phyloP scores from a whole-genome alignment of 2,888 invertebrate species.

The Agonum fuliginosum region DNA sequence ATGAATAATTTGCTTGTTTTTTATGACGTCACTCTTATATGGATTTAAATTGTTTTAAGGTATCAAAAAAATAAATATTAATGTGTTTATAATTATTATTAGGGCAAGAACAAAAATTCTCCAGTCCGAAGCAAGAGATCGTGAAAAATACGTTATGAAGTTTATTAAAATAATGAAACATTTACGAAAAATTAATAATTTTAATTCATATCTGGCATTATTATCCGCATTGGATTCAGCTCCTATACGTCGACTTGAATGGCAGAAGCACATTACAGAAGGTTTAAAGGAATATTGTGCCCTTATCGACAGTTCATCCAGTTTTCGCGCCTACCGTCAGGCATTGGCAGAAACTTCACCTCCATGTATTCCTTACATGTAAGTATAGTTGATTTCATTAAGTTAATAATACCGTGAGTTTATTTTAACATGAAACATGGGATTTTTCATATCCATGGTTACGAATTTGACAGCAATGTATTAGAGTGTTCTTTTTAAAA shows the following conservation, averaged over 20 bases:
- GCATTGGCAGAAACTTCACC: constrained; percentile 96
- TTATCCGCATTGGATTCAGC: constrained; percentile 98
- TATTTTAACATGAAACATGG: too few species aligned
- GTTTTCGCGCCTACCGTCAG: constrained; percentile 96
- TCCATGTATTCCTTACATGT: constrained; percentile 99
- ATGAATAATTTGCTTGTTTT: too few species aligned
- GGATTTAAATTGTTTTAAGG: too few species aligned
- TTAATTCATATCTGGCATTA: constrained; percentile 97
- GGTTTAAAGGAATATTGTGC: constrained; percentile 95
- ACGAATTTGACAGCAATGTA: too few species aligned
- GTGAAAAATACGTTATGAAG: constrained; percentile 95
- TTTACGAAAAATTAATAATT: constrained; percentile 97
- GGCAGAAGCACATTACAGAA: constrained; percentile 94
- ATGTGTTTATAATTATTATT: constrained; percentile 39
- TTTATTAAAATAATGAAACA: constrained; percentile 99
- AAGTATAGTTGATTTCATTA: constrained; percentile 71
- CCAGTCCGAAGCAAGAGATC: constrained; percentile 94
- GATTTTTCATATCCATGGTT: too few species aligned
- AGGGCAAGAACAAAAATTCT: constrained; percentile 94
- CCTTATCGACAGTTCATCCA: constrained; percentile 97
- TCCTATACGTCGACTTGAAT: constrained; percentile 92
- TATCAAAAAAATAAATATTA: not conserved
- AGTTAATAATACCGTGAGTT: too few species aligned
- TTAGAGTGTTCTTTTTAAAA: too few species aligned
- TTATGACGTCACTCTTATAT: too few species aligned